Conservation (phyloP, 30 jellyfish, hydroid and myxozoan genomes). For the Mastigias papua region DNA sequence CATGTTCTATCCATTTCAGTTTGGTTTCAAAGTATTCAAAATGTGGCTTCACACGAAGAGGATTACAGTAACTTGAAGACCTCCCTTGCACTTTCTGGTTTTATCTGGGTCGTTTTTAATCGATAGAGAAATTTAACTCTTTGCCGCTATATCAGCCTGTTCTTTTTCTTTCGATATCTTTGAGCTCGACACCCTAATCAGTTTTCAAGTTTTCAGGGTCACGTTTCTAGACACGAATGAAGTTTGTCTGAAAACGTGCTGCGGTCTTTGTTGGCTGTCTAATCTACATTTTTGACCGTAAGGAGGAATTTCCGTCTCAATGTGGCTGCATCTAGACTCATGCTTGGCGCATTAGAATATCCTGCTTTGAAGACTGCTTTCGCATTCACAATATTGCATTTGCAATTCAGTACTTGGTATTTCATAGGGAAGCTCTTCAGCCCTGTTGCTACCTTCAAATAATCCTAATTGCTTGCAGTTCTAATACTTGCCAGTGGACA, state of each 20-base stretch:
- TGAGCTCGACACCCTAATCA: neutral
- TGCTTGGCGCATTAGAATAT: no score
- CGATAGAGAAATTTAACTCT: neutral
- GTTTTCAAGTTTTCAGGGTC: no score
- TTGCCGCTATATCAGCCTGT: neutral
- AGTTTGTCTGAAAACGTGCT: no score
- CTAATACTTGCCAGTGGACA: no score
- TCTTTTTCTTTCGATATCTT: neutral
- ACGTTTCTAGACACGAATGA: no score
- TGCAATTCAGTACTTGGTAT: no score
- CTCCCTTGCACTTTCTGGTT: neutral
- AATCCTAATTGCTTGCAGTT: no score
- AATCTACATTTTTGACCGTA: neutral
- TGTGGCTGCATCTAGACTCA: neutral
- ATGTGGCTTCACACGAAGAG: neutral
- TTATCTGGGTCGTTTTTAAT: neutral
- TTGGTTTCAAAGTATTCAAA: neutral
- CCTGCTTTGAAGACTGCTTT: no score
- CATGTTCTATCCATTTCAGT: neutral
- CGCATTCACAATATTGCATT: no score
- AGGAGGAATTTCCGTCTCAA: neutral
- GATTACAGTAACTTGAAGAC: neutral
- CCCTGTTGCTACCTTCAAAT: no score
- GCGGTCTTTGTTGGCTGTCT: no score
- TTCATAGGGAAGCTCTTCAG: no score